phyloP scores from a whole-genome alignment of 2,113 vertebrate species.

The Steatornis caripensis region DNA sequence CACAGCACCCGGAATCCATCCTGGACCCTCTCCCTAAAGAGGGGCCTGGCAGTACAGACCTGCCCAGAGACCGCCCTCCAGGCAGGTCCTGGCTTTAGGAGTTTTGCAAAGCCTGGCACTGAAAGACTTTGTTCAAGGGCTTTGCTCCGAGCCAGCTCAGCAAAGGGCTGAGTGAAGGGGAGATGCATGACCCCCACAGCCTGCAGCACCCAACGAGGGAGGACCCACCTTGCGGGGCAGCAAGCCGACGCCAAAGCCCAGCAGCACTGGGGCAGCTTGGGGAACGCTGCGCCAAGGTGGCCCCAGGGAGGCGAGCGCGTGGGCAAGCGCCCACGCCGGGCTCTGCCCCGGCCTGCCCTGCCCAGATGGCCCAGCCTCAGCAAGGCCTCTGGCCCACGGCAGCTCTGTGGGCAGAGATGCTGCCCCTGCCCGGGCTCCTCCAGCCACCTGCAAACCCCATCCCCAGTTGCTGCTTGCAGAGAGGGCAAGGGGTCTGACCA shows the following conservation, averaged over 20 bases:
- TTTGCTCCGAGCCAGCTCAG: neutral
- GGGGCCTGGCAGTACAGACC: rapidly evolving
- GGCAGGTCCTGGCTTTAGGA: neutral
- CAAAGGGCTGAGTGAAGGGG: neutral
- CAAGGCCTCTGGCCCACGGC: neutral
- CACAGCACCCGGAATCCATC: rapidly evolving
- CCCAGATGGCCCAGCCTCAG: neutral
- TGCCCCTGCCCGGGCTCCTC: neutral
- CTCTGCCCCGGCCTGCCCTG: slow-evolving; percentile 15
- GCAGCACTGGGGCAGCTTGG: rapidly evolving
- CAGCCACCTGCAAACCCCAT: neutral
- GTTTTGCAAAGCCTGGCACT: neutral
- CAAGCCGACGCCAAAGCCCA: rapidly evolving
- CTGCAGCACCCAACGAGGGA: rapidly evolving
- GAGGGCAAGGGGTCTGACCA: rapidly evolving
- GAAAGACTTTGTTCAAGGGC: neutral
- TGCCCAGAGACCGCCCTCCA: neutral
- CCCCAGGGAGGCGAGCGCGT: neutral
- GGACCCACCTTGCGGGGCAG: rapidly evolving
- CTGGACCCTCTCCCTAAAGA: neutral
- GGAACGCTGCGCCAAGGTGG: rapidly evolving
- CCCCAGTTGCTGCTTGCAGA: neutral
- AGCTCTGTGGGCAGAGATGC: neutral
- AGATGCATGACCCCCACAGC: neutral
- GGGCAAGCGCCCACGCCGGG: neutral